Conservation (phyloP, 2,113 vertebrate genomes). For the Ciconia maguari region DNA sequence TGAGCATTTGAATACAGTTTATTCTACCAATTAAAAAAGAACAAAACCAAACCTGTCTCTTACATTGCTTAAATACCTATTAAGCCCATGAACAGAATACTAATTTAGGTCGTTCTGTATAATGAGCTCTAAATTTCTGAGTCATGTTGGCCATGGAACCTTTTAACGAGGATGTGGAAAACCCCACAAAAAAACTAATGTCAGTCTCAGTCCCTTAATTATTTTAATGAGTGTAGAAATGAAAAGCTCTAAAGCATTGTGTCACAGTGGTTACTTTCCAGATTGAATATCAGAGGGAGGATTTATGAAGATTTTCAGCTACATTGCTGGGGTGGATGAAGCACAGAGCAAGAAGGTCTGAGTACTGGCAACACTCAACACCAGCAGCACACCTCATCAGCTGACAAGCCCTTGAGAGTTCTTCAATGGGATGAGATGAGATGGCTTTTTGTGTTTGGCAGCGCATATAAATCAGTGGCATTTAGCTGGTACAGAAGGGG, state of each 20-base stretch:
- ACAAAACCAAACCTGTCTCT: slow-evolving; percentile 55
- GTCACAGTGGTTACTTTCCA: neutral
- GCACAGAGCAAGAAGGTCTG: neutral
- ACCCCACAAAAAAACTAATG: neutral
- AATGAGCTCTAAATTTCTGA: slow-evolving; percentile 60
- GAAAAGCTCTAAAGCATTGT: slow-evolving; percentile 16
- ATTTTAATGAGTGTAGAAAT: slow-evolving; percentile 46
- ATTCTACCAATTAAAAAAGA: slow-evolving; percentile 59
- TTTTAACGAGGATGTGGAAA: slow-evolving; percentile 26
- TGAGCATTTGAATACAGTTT: slow-evolving; percentile 55
- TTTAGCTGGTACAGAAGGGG: neutral
- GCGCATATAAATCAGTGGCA: neutral
- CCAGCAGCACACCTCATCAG: neutral
- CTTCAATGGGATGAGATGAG: neutral
- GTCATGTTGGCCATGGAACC: slow-evolving; percentile 3
- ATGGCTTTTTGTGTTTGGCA: neutral
- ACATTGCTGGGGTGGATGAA: neutral
- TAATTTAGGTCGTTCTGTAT: slow-evolving; percentile 52
- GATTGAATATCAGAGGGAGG: neutral
- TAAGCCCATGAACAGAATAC: slow-evolving; percentile 35
- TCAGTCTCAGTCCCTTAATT: slow-evolving; percentile 46
- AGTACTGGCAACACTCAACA: neutral
- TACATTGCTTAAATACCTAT: slow-evolving; percentile 59
- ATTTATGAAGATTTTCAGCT: neutral
- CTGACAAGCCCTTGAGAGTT: neutral